Evolutionary conservation across 1,140 invertebrate genomes (phyloP).

Genomic region (Acromyrmex heyeri): DNA sequence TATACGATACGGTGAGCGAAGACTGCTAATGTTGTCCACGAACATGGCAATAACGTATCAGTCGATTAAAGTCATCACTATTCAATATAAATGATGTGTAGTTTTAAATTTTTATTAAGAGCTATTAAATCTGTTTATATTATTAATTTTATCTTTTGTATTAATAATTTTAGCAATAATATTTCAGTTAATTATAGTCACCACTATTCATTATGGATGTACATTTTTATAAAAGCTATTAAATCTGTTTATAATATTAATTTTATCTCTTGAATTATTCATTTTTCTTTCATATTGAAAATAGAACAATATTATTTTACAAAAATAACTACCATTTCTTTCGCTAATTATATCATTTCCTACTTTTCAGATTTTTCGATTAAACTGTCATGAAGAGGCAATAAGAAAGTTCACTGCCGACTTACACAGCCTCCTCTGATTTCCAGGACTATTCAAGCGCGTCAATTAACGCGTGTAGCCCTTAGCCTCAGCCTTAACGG

Average conservation of each 20-base stretch:
- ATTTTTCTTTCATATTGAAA: background rate
- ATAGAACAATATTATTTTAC: background rate
- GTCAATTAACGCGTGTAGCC: constrained; percentile 2
- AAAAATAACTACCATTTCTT: background rate
- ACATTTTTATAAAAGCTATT: background rate
- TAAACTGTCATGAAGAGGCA: background rate
- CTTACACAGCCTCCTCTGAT: background rate
- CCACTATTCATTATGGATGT: background rate
- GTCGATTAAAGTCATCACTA: background rate
- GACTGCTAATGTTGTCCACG: background rate
- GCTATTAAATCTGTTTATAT: background rate
- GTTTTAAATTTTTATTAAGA: background rate
- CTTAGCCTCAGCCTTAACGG: constrained; percentile 5
- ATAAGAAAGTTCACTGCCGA: background rate
- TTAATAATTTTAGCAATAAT: background rate
- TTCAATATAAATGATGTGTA: background rate
- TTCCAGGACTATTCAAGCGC: background rate
- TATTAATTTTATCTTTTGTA: background rate
- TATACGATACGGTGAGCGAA: constrained; percentile 13
- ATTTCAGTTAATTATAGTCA: background rate
- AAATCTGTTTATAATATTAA: constrained; percentile 4
- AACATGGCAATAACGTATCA: background rate
- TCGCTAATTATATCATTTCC: background rate
- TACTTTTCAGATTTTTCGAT: background rate
- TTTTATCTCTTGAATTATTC: background rate